phyloP scores from a whole-genome alignment of 2,888 invertebrate genomes.

The Drosophila fulvimacula region DNA sequence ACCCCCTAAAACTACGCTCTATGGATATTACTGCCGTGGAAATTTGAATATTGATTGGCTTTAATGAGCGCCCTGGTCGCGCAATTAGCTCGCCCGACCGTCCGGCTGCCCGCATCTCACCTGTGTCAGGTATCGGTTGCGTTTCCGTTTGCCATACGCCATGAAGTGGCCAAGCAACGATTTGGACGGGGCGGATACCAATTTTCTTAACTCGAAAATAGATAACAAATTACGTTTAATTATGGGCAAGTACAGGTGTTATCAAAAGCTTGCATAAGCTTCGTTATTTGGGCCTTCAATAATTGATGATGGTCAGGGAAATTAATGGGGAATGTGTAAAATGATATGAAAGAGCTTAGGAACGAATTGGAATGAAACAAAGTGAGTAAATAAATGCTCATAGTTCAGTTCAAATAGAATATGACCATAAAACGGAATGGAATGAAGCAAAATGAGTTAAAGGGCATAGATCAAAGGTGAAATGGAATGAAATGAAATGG shows the following conservation, averaged over 20 bases:
- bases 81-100: slow-evolving; percentile 54
- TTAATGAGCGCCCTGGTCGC: slow-evolving; percentile 69
- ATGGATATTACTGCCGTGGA: slow-evolving; percentile 25
- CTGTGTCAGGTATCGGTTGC: slow-evolving; percentile 31
- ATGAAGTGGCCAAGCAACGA: slow-evolving; percentile 8
- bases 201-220: slow-evolving; percentile 3
- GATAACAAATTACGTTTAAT: slow-evolving; percentile 8
- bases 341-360: no score
- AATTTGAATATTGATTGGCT: slow-evolving; percentile 77
- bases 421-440: no score
- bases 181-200: neutral
- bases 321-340: neutral
- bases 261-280: neutral
- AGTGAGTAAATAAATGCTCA: neutral
- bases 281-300: neutral
- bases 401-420: neutral
- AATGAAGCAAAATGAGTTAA: neutral
- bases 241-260: slow-evolving; percentile 2
- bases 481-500: neutral
- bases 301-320: no score
- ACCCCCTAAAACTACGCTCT: neutral
- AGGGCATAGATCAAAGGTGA: neutral
- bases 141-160: slow-evolving; percentile 31
- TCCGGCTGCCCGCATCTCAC: neutral
- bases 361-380: neutral